phyloP scores from a whole-genome alignment of 2,113 vertebrate genomes.

The Dasyornis broadbenti region DNA sequence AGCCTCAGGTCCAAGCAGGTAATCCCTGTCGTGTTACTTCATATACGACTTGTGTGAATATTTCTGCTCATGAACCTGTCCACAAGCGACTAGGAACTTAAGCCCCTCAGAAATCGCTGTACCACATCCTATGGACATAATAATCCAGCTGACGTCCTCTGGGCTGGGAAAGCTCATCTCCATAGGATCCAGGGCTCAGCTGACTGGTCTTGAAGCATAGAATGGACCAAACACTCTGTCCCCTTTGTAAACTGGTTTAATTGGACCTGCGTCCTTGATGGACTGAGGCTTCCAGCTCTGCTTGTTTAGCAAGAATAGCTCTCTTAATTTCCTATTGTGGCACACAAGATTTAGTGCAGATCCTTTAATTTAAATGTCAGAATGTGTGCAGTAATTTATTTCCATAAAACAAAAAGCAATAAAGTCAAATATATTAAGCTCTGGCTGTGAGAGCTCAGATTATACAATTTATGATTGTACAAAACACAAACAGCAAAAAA shows the following conservation, averaged over 20 bases:
- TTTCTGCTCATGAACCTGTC: not conserved
- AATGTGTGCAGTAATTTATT: constrained; percentile 70
- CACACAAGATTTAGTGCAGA: constrained; percentile 64
- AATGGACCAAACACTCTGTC: rapidly evolving
- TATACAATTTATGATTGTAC: constrained; percentile 64
- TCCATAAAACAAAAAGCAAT: constrained; percentile 73
- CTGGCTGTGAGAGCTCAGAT: constrained; percentile 53
- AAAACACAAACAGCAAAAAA: not conserved
- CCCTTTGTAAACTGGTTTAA: not conserved
- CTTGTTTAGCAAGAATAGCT: constrained; percentile 38
- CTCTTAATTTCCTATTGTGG: constrained; percentile 67
- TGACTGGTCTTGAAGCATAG: not conserved
- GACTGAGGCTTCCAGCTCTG: not conserved
- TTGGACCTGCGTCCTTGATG: not conserved
- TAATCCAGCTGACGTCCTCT: not conserved
- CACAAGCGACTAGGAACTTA: rapidly evolving
- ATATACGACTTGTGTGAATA: not conserved
- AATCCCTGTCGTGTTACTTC: not conserved
- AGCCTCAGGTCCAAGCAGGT: not conserved
- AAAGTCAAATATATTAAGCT: constrained; percentile 73
- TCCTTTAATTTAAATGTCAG: constrained; percentile 71
- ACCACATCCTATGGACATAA: not conserved
- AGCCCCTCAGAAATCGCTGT: rapidly evolving
- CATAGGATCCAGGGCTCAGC: not conserved
- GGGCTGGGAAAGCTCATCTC: not conserved